Percentiles rank a stretch among this genome's conserved stretches.
phyloP scores from a whole-genome alignment of 2,113 vertebrate genomes.

The Trichechus manatus region DNA sequence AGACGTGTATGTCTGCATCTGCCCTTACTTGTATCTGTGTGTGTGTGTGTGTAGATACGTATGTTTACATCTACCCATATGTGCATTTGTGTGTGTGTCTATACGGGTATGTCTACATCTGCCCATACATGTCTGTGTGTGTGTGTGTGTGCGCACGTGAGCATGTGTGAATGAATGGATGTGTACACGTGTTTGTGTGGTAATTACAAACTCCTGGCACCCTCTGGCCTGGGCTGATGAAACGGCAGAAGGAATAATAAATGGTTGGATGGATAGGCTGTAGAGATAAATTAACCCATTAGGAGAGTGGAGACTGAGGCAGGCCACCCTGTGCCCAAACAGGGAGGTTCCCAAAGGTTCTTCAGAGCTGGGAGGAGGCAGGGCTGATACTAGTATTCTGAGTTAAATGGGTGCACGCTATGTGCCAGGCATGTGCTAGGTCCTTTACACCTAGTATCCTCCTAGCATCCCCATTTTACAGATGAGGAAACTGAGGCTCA shows the following conservation, averaged over 20 bases:
- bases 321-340: neutral
- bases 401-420: accelerated
- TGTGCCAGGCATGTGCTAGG: neutral
- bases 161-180: neutral
- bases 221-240: neutral
- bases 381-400: accelerated
- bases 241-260: neutral
- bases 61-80: too few species aligned
- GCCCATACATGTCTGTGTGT: accelerated
- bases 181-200: too few species aligned
- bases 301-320: neutral
- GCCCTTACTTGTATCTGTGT: neutral
- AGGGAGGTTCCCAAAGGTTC: accelerated
- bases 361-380: neutral
- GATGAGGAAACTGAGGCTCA: neutral
- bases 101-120: accelerated
- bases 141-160: accelerated
- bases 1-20: accelerated
- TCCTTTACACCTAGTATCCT: neutral
- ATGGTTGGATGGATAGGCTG: neutral
- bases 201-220: neutral
- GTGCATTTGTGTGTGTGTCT: neutral
- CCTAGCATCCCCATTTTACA: accelerated
- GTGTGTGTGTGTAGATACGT: too few species aligned
- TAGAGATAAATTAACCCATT: accelerated